Evolutionary conservation across 2,113 vertebrate species (phyloP), one percentile per base, ranked within the genome.

Genomic region (Oenanthe melanoleuca): DNA sequence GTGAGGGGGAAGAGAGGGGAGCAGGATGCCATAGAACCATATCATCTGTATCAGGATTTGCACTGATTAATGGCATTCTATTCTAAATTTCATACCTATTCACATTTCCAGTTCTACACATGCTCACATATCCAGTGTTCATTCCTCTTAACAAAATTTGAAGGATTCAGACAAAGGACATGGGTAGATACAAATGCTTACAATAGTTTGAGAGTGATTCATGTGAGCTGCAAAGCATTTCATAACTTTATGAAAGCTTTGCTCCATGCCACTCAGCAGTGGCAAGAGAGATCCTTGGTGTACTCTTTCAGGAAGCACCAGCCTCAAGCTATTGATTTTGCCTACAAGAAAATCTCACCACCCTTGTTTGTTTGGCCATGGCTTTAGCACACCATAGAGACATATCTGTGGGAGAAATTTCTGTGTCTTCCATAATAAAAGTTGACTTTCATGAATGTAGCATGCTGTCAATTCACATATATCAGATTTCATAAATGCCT

Each of bases 121-220:
- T 14, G 3, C 26, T 74, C 42, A 9, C 31, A 8, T 11, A n/a
- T 34, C 44, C 53, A 24, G 11, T 9, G 28, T 47, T 86, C 31
- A 2, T 28, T 84, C 59, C 20, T 77, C 29, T 26, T 33, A n/a
- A 47, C 7, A 61, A 45, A 67, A 82, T 73, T 45, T 53, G 26
- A 33, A 12, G 8, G 21, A 77, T 69, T 92, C 63, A 66, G 63
- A 18, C 50, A 47, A 63, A 89, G 73, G 61, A 55, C 80, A 63
- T 8, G 26, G 29, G 38, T 74, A 80, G 57, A 74, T 47, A 28
- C 29, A 34, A 85, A 92, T 93, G 52, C 56, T 33, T 90, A 13
- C 52, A 93, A 94, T 96, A 86, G 55, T 92, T 96, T 26, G 60
- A 5, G 14, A 84, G 56, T 94, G 92, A 96, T 84, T 96, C 90